A percentile compares a stretch with the other conserved stretches of the same genome.
Conservation (phyloP, 2,888 invertebrate species). For the Cotesia congregata region DNA sequence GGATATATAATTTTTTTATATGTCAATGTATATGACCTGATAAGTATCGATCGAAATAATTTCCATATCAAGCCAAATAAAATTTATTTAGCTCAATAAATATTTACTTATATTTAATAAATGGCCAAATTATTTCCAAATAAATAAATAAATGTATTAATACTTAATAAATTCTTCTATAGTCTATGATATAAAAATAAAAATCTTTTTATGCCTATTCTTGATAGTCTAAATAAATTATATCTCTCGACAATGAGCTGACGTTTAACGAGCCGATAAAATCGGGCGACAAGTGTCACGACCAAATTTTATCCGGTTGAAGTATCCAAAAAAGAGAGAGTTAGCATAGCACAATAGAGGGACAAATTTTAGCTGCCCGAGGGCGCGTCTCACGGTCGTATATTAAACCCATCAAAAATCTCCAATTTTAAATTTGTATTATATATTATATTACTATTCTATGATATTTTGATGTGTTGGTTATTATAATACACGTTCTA, state of each 20-base stretch:
- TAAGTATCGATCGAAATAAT: no score
- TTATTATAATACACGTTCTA: no score
- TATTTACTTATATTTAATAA: no score
- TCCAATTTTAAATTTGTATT: not conserved
- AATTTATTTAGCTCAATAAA: no score
- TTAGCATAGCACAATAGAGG: slow-evolving; percentile 52
- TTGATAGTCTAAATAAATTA: no score
- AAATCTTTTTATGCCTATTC: no score
- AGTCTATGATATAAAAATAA: not conserved
- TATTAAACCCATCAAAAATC: slow-evolving; percentile 33
- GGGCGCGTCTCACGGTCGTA: slow-evolving; percentile 54
- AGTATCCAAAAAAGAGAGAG: not conserved
- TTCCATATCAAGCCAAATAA: no score
- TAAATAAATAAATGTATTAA: no score
- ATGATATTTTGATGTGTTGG: no score
- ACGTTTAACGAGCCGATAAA: slow-evolving; percentile 66
- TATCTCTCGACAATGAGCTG: slow-evolving; percentile 57
- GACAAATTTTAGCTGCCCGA: slow-evolving; percentile 47
- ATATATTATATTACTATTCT: not conserved
- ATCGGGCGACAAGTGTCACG: slow-evolving; percentile 66
- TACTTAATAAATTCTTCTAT: not conserved
- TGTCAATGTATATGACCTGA: no score
- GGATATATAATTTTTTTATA: no score
- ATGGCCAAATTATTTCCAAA: no score
- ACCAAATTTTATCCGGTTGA: slow-evolving; percentile 14